Evolutionary conservation across 2,113 vertebrate species (phyloP), one percentile per base, ranked within the genome.

Genomic region (Zapornia atra): DNA sequence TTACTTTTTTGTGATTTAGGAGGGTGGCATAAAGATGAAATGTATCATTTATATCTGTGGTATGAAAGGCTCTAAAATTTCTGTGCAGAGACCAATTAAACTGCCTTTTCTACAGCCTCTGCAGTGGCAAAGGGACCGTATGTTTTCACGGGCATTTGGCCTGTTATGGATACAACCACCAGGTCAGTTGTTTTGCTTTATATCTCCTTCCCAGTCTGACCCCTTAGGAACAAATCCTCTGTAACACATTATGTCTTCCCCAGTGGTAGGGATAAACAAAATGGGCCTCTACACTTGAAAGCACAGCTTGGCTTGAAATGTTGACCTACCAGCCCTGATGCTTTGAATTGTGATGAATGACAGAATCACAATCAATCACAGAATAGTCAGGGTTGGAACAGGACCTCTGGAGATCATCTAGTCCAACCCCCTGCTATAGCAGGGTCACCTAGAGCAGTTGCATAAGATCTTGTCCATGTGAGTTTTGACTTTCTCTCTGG

Each of bases 1-100:
- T 93, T 95, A 70, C 46, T 38, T 90, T 87, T 80, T 44, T 36
- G 77, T 89, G 86, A 91, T 94, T 96, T 94, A 94, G 63, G 82
- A 87, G 50, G 73, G 40, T 66, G n/a, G 77, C 42, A 65, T 91
- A 94, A 95, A 95, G 66, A 87, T 63, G 77, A 92, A 94, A 96
- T 89, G 86, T 94, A 94, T 95, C 90, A 82, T 91, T 94, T 95
- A 44, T 94, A 87, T 61, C 70, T 61, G 53, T 76, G 69, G 48
- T 71, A 53, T 53, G 95, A 92, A 92, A 76, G 81, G 90, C 34
- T 92, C 44, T 94, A 94, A 93, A 86, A 92, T 64, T 78, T 78
- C 72, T 71, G 64, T n/a, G 34, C 76, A 65, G 69, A 78, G 82
- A 22, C 83, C 68, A 82, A 81, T 90, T 93, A 96, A 96, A 72